A percentile compares a stretch with the other conserved stretches of the same genome.
Evolutionary conservation across 2,113 vertebrate species (phyloP).

Genomic region (Hippocampus guttulatus): DNA sequence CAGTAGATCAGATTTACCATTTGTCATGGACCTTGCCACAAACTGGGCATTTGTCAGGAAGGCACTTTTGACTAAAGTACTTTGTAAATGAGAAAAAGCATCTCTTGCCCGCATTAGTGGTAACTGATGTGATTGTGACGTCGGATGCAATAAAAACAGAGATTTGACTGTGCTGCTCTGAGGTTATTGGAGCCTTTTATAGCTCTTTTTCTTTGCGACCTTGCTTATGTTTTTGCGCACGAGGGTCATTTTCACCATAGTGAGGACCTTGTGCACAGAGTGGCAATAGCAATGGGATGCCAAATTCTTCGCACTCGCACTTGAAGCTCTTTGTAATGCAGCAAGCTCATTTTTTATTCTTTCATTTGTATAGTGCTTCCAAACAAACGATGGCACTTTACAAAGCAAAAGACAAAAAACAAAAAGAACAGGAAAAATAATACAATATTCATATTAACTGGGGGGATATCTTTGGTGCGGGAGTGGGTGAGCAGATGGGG

Average conservation of each 20-base stretch:
- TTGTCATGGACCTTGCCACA: conserved; percentile 51
- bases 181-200: conserved; percentile 25
- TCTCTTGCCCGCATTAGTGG: background rate
- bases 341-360: conserved; percentile 17
- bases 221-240: conserved; percentile 40
- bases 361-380: no score
- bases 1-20: conserved; percentile 62
- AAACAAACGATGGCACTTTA: no score
- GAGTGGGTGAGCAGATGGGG: no score
- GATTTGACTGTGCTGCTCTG: conserved; percentile 13
- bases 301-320: conserved; percentile 46
- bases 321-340: conserved; percentile 18
- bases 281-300: conserved; percentile 64
- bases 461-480: no score
- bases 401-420: no score
- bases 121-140: conserved; percentile 21
- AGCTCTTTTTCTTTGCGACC: conserved; percentile 18
- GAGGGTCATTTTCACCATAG: conserved; percentile 48
- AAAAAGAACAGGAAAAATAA: no score
- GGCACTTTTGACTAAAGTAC: conserved; percentile 28
- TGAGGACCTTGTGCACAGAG: conserved; percentile 44
- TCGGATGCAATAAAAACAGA: conserved; percentile 13
- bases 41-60: conserved; percentile 36
- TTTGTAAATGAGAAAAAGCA: conserved; percentile 32
- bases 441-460: no score